Evolutionary conservation across 2,888 invertebrate species (phyloP), one percentile per base, ranked within the genome.

Genomic region (Trachelus stipa): DNA sequence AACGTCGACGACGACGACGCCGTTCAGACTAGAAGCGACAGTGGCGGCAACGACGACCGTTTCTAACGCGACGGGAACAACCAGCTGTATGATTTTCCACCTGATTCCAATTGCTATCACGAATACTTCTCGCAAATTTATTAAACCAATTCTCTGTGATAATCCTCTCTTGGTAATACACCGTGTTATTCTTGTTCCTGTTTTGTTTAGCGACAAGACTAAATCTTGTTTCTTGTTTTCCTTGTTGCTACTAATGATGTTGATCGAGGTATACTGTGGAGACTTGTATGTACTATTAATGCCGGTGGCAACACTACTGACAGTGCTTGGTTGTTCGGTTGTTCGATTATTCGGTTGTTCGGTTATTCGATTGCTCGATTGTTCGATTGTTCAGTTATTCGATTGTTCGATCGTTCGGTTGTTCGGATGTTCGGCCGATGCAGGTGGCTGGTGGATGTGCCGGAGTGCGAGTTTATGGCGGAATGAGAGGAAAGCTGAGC

Each of bases 401-500:
- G 86, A 0, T 34, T 6, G 34, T 34, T 34, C 34, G 34, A 1
- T 34, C 9, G 34, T 34, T 34, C 34, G 82, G 77, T 79, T 78
- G 83, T 79, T 83, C 74, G 83, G 81, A 68, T 82, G 83, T 77
- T 83, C 80, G 86, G 83, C 83, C 77, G 84, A 83, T 85, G 80
- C 84, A 84, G 84, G 83, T 85, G 84, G 83, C 87, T 85, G 86
- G 81, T 85, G 86, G 85, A 87, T 88, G 87, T 88, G 87, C 86
- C 88, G 83, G 87, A 85, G 87, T 87, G 88, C 87, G 88, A 83
- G 88, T 87, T 88, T 89, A 89, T 88, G 85, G 85, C 87, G 85
- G 87, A 88, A 89, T 87, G 89, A 89, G 89, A 89, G 87, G 84
- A 88, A 88, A 88, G 87, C 88, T 88, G 85, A 84, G 87, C 87